Evolutionary conservation across 2,797 vertebrate species (phyloP).

Genomic region (Enteromius paludinosus): DNA sequence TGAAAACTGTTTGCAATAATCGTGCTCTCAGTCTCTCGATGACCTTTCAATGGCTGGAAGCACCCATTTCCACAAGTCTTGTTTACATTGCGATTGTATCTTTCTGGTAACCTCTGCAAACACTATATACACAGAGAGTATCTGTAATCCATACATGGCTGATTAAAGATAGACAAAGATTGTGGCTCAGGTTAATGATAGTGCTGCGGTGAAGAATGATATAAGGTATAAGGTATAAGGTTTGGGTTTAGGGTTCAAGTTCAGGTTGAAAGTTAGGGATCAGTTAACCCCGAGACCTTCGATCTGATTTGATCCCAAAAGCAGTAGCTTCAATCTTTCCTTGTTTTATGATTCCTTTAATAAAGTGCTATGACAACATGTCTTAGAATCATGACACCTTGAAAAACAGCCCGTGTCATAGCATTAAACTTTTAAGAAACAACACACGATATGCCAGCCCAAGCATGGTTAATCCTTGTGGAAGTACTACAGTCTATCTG

Average conservation of each 20-base stretch:
- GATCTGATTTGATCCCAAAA: neutral
- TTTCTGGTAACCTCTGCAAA: slow-evolving; percentile 4
- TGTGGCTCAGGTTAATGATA: slow-evolving; percentile 19
- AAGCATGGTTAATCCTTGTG: slow-evolving; percentile 36
- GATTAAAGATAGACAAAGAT: slow-evolving; percentile 32
- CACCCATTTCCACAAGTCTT: neutral
- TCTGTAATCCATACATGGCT: slow-evolving; percentile 10
- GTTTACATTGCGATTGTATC: neutral
- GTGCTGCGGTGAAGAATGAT: neutral
- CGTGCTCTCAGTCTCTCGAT: neutral
- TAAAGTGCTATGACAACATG: neutral
- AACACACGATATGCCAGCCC: slow-evolving; percentile 13
- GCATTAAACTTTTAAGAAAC: slow-evolving; percentile 31
- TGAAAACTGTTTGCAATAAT: neutral
- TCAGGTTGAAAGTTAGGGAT: slow-evolving; percentile 22
- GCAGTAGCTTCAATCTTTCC: neutral
- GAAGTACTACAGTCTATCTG: slow-evolving; percentile 10
- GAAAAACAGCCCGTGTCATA: neutral
- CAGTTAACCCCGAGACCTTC: slow-evolving; percentile 25
- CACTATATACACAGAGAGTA: slow-evolving; percentile 10
- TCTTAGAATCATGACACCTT: neutral
- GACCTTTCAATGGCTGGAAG: neutral
- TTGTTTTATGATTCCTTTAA: neutral
- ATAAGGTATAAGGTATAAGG: slow-evolving; percentile 3
- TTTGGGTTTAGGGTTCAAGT: slow-evolving; percentile 21